A percentile compares a stretch with the other conserved stretches of the same genome.
These are phyloP conservation scores for Micromussa lordhowensis DNA, from an alignment of 92 coral and sea anemone species.

Conservation along the genomic window DNA sequence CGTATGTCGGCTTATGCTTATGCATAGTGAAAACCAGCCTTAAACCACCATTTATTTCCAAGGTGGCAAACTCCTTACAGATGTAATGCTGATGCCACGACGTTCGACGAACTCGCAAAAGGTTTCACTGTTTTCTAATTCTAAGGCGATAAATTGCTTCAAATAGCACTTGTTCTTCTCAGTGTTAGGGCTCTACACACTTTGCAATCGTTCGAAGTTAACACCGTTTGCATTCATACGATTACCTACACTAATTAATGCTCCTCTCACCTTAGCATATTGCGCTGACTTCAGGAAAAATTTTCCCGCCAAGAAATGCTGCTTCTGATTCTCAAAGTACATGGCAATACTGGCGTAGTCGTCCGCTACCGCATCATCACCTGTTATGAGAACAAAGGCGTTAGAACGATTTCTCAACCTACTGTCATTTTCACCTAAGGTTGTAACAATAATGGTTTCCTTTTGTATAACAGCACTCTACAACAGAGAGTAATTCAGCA, in stretches of 20 bases:
- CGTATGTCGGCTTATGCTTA: no score
- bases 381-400: constrained; percentile 33
- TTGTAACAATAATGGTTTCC: background rate
- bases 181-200: background rate
- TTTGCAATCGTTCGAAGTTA: no score
- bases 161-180: background rate
- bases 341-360: constrained; percentile 96
- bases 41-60: no score
- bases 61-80: no score
- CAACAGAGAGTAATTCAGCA: background rate
- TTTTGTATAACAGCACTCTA: background rate
- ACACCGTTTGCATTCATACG: no score
- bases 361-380: constrained; percentile 95
- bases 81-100: no score
- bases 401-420: background rate
- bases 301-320: constrained; percentile 94
- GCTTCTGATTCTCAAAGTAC: constrained; percentile 97
- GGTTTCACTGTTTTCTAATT: background rate
- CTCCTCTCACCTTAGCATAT: constrained; percentile 73
- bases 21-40: no score
- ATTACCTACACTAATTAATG: background rate
- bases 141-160: background rate
- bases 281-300: constrained; percentile 90
- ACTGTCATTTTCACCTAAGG: no score
- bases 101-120: background rate